Evolutionary conservation across 2,888 invertebrate genomes (phyloP), one percentile per base, ranked within the genome.

Genomic region (Nomada fabriciana): DNA sequence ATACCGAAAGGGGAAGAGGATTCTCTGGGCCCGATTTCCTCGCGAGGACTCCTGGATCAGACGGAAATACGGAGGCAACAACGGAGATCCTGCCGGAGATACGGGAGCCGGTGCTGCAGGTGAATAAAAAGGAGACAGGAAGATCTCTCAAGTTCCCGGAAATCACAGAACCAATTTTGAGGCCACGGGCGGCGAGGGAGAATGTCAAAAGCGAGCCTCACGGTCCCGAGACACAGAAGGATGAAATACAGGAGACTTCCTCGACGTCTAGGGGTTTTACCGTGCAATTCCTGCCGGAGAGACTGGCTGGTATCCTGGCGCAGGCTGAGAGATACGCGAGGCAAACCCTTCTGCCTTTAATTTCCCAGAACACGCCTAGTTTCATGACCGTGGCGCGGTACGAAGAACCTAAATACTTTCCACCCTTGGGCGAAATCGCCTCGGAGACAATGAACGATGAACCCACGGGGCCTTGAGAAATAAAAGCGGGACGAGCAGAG

Each of bases 281-380:
- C 0, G 97, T 98, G 0, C 98, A 98, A 92, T 96, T 97, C 90
- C 94, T 98, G 60, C 98, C 98, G 0, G 96, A 97, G 84, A 95
- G 97, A 50, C 93, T 98, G 2, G 97, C 97, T 0, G 96, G 96
- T 5, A 96, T 98, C 93, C 95, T 98, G 64, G 97, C 97, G 55
- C 96, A 97, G 87, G 98, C 97, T 0, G 98, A 98, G 91, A 95
- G 96, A 67, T 97, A 97, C 92, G 97, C 97, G 0, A 95, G 97
- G 71, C 96, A 97, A 92, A 97, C 97, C 0, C 94, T 97, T 2
- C 93, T 97, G 71, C 97, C 97, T 0, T 92, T 97, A 9, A 97
- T 97, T 13, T 97, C 97, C 18, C 96, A 96, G 61, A 97, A 97
- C 92, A 97, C 97, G 0, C 97, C 97, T 0, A 96, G 96, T 76